Percentiles rank a stretch among this genome's conserved stretches.
phyloP scores from a whole-genome alignment of 1,140 invertebrate species.

The Glossosoma conforme region DNA sequence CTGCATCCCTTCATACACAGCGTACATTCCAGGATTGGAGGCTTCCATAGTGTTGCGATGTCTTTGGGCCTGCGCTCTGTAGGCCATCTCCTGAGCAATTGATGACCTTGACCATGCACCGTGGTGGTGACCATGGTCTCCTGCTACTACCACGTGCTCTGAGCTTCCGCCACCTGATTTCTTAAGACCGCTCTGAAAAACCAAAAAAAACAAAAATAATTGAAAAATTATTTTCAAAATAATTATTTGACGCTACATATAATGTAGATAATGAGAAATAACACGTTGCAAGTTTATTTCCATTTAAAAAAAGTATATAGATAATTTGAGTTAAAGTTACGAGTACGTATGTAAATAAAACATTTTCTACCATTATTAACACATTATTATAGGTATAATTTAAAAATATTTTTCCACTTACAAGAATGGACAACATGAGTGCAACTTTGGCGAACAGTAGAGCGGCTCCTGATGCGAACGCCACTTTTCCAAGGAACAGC shows the following conservation, averaged over 20 bases:
- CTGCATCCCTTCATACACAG: too few species aligned
- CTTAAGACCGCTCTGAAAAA: too few species aligned
- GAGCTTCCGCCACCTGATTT: slow-evolving; percentile 48
- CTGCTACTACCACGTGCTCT: slow-evolving; percentile 55
- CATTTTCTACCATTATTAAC: too few species aligned
- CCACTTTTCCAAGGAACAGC: slow-evolving; percentile 63
- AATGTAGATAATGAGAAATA: too few species aligned
- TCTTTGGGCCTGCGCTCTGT: slow-evolving; percentile 14
- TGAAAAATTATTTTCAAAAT: too few species aligned
- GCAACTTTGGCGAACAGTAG: slow-evolving; percentile 64
- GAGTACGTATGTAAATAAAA: neutral
- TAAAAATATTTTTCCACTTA: too few species aligned
- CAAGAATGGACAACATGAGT: slow-evolving; percentile 58
- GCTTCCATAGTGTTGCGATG: slow-evolving; percentile 9
- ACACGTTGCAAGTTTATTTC: too few species aligned
- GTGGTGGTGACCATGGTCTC: slow-evolving; percentile 39
- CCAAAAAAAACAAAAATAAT: too few species aligned
- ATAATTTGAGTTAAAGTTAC: neutral
- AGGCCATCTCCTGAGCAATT: slow-evolving; percentile 24
- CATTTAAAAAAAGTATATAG: slow-evolving; percentile 1
- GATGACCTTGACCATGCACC: slow-evolving; percentile 51
- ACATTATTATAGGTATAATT: too few species aligned
- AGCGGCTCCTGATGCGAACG: slow-evolving; percentile 61
- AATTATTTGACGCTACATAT: too few species aligned
- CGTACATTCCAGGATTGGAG: too few species aligned